Evolutionary conservation across 2,113 vertebrate genomes (phyloP), one percentile per base, ranked within the genome.

Genomic region (Phrynosoma blainvillii): DNA sequence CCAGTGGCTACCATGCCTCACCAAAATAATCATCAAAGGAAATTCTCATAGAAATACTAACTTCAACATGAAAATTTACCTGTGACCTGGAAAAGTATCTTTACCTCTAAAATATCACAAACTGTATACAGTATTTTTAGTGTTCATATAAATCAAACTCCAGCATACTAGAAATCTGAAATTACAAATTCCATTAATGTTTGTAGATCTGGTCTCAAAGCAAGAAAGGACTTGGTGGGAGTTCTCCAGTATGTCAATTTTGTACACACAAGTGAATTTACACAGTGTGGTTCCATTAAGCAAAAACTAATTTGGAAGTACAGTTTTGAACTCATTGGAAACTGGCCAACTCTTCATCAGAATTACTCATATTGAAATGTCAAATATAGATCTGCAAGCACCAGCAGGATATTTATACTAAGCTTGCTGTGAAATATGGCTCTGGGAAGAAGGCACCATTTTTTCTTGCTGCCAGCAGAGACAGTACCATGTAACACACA

Each of bases 1-100:
- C 5, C 56, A 27, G 21, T 36, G 12, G 62, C 30, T 79, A 14
- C 32, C 52, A 42, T 40, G 32, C 54, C 13, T 62, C 78, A 74
- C 11, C 32, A 36, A 79, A 20, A 65, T 36, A 80, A 47, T 32
- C 3, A 20, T 70, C 3, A 70, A 71, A 36, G 56, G 54, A 71
- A 87, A 74, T 81, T 79, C 65, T 54, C 27, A 36, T 81, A 40
- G 40, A 42, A 77, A 71, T 54, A 40, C 80, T 80, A 79, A 54
- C 23, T 59, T 80, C 23, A 40, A 81, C 73, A 82, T n/a, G 27
- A 27, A 74, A 30, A 75, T 65, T 62, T 81, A 74, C 70, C 70
- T 81, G 9, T 4, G n/a, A n/a, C 11, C 27, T 47, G 65, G 68
- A 73, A 47, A 25, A 30, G 12, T 30, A 36, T 62, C n/a, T 73